Percentiles rank a stretch among this genome's conserved stretches.
phyloP scores from a whole-genome alignment of 2,888 invertebrate species.

The Petrolisthes cinctipes region DNA sequence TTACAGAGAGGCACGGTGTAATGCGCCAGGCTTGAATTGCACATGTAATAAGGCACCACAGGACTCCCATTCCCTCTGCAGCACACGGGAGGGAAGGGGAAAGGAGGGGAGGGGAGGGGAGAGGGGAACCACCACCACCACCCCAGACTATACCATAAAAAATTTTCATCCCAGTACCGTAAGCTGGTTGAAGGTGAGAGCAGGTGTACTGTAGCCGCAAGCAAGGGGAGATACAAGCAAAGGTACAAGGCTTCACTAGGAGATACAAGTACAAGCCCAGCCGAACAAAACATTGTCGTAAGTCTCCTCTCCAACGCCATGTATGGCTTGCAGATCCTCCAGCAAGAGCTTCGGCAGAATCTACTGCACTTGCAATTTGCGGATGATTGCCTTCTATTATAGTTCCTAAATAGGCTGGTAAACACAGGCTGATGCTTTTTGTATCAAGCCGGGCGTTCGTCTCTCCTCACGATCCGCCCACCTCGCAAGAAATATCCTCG shows the following conservation, averaged over 20 bases:
- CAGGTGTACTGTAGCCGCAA: not conserved
- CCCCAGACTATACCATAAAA: not conserved
- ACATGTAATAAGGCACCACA: not conserved
- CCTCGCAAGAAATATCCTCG: conserved; percentile 18
- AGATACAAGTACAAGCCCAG: not conserved
- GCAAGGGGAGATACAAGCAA: not conserved
- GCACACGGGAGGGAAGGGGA: not conserved
- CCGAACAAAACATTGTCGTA: conserved; percentile 27
- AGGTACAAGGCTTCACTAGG: not conserved
- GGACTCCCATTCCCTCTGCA: not conserved
- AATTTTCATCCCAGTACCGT: not conserved
- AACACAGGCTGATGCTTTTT: conserved; percentile 46
- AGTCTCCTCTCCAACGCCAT: conserved; percentile 33
- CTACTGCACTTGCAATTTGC: conserved; percentile 51
- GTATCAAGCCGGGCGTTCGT: conserved; percentile 32
- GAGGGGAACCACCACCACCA: not conserved
- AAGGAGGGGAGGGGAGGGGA: not conserved
- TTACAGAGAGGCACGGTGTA: not conserved
- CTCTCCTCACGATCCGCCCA: conserved; percentile 40
- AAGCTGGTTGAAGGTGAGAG: not conserved
- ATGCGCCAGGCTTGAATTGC: not conserved
- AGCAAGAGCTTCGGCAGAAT: conserved; percentile 39
- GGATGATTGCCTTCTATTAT: conserved; percentile 50
- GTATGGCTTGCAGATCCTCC: conserved; percentile 38
- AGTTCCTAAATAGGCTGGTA: conserved; percentile 46